Evolutionary conservation across 2,797 vertebrate genomes (phyloP).

Genomic region (Spinibarbus caldwelli): DNA sequence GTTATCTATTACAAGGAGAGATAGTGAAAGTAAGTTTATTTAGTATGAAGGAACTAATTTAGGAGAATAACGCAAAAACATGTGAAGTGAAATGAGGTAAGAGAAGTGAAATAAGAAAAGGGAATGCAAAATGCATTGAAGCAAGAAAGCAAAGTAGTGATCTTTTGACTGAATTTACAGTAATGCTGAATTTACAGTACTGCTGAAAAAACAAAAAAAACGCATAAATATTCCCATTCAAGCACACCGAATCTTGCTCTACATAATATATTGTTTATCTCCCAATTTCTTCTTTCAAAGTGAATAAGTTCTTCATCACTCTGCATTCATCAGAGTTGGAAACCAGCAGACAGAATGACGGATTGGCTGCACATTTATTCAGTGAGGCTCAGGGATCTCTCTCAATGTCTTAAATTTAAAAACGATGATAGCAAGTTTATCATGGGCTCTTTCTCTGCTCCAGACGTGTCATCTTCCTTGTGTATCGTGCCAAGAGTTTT

Average conservation of each 20-base stretch:
- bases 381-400: conserved; percentile 25
- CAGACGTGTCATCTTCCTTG: conserved; percentile 12
- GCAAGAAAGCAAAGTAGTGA: not conserved
- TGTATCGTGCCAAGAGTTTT: conserved; percentile 21
- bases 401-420: conserved; percentile 21
- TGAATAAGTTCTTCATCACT: conserved; percentile 44
- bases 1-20: not conserved
- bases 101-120: not conserved
- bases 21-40: not conserved
- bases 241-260: not conserved
- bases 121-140: not conserved
- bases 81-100: not conserved
- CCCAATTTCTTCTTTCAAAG: conserved; percentile 37
- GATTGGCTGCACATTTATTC: conserved; percentile 36
- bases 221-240: not conserved
- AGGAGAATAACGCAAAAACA: not conserved
- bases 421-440: conserved; percentile 45
- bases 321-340: conserved; percentile 29
- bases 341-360: conserved; percentile 30
- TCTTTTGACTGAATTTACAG: conserved; percentile 5
- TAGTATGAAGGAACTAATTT: not conserved
- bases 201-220: not conserved
- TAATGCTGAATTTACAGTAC: too few species aligned
- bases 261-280: conserved; percentile 31
- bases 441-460: conserved; percentile 17